These are phyloP conservation scores for Heliconius eleuchia DNA, from an alignment of 1,140 invertebrate genomes.

Conservation along the genomic window DNA sequence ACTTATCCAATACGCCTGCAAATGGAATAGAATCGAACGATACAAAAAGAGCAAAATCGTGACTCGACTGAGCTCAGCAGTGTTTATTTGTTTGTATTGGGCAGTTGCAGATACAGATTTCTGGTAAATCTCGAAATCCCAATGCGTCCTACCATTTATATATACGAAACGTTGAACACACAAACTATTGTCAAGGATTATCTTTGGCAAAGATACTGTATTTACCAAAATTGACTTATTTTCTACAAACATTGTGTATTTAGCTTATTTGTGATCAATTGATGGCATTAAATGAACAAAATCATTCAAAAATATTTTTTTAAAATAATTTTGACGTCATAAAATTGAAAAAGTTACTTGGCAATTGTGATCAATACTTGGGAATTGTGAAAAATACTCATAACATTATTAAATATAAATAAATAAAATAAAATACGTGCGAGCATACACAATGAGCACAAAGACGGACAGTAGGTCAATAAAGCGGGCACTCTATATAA, in stretches of 20 bases:
- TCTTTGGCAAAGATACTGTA: not conserved
- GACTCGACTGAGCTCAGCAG: slow-evolving; percentile 27
- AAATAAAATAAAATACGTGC: not conserved
- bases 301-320: not conserved
- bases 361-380: not conserved
- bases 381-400: no score
- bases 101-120: slow-evolving; percentile 30
- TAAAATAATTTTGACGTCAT: not conserved
- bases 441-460: slow-evolving; percentile 16
- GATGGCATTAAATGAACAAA: not conserved
- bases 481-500: slow-evolving; percentile 27
- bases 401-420: no score
- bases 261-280: not conserved
- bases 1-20: slow-evolving; percentile 38
- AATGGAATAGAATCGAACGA: slow-evolving; percentile 40
- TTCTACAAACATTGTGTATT: not conserved
- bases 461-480: slow-evolving; percentile 26
- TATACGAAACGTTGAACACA: not conserved
- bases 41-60: slow-evolving; percentile 45
- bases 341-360: not conserved
- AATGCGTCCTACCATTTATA: slow-evolving; percentile 18
- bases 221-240: not conserved
- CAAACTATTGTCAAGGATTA: not conserved
- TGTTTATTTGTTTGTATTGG: slow-evolving; percentile 37
- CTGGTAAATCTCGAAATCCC: slow-evolving; percentile 30